These are phyloP conservation scores for Pterophyllum scalare DNA, from an alignment of 2,113 vertebrate species.

Conservation along the genomic window DNA sequence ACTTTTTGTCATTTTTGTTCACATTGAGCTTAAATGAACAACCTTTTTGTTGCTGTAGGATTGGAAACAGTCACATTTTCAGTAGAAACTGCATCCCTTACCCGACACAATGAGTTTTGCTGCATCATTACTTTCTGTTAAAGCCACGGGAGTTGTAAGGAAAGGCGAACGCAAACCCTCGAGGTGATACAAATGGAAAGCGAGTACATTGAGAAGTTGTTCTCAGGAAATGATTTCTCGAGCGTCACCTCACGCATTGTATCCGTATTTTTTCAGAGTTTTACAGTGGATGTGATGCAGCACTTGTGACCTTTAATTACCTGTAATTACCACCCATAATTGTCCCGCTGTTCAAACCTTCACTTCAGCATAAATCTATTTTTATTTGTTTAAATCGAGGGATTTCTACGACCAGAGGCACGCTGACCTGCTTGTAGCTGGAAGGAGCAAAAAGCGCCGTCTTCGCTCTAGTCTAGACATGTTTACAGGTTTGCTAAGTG, in stretches of 20 bases:
- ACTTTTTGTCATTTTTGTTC: background rate
- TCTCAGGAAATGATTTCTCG: background rate
- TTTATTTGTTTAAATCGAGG: background rate
- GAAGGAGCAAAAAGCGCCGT: background rate
- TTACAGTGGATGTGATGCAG: conserved; percentile 2
- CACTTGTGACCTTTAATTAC: background rate
- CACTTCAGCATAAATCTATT: background rate
- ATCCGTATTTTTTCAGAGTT: background rate
- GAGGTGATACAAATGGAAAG: background rate
- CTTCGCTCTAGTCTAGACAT: conserved; percentile 5
- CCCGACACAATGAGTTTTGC: background rate
- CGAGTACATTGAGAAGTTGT: background rate
- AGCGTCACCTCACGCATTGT: background rate
- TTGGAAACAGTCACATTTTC: conserved; percentile 3
- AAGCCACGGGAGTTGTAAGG: background rate
- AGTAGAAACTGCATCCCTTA: no score
- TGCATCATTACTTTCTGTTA: background rate
- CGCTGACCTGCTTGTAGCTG: background rate
- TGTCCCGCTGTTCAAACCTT: background rate
- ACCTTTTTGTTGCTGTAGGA: background rate
- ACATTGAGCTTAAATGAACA: background rate
- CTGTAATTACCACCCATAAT: background rate
- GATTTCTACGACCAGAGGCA: background rate
- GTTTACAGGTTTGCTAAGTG: conserved; percentile 11
- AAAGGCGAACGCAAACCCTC: background rate